Percentiles rank a stretch among this genome's conserved stretches.
phyloP scores from a whole-genome alignment of 2,113 vertebrate genomes.

The Cairina moschata region DNA sequence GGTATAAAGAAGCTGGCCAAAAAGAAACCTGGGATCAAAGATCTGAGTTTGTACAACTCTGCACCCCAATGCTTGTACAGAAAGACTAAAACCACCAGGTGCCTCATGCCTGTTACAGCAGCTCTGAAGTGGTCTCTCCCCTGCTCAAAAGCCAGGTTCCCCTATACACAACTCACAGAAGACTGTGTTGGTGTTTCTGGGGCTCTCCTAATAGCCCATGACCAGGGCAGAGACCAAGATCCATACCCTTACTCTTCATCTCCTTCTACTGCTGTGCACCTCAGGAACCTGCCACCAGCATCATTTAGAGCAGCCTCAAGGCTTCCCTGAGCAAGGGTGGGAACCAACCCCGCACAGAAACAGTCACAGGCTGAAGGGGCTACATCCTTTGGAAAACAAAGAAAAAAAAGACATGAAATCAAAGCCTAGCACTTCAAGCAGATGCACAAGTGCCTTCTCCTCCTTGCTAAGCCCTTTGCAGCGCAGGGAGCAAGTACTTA shows the following conservation, averaged over 20 bases:
- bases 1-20: background rate
- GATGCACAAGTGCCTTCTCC: fast-evolving
- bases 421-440: background rate
- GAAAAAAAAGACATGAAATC: background rate
- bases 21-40: background rate
- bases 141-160: background rate
- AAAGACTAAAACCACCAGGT: background rate
- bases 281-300: background rate
- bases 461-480: fast-evolving
- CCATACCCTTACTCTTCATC: background rate
- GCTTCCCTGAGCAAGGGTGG: background rate
- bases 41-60: background rate
- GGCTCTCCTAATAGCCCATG: background rate
- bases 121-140: background rate
- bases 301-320: background rate
- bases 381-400: background rate
- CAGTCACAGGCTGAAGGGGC: background rate
- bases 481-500: background rate
- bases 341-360: background rate
- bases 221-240: background rate
- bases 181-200: background rate
- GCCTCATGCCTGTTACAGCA: background rate
- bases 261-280: background rate
- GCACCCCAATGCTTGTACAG: fast-evolving
- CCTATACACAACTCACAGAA: background rate